Evolutionary conservation across 2,113 vertebrate genomes (phyloP).

Genomic region (Trichechus manatus): DNA sequence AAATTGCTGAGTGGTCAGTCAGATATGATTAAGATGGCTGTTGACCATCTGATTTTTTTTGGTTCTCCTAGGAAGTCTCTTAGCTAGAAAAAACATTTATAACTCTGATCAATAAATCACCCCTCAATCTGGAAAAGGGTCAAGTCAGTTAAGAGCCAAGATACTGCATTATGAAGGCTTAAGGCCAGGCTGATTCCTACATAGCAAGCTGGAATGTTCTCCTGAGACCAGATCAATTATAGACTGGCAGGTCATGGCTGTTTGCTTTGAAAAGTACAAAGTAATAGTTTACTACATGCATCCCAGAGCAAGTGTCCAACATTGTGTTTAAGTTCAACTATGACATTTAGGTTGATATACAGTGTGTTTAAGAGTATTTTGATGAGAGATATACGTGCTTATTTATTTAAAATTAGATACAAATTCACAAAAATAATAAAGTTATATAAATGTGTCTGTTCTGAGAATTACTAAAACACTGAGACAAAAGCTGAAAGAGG

Average conservation of each 20-base stretch:
- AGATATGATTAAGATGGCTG: not conserved
- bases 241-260: not conserved
- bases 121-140: not conserved
- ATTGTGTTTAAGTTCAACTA: not conserved
- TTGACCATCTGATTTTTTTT: not conserved
- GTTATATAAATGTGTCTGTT: not conserved
- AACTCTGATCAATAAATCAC: not conserved
- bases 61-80: not conserved
- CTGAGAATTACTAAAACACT: not conserved
- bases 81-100: constrained; percentile 1
- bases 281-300: not conserved
- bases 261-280: constrained; percentile 4
- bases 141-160: not conserved
- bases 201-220: not conserved
- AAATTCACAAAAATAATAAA: not conserved
- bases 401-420: not conserved
- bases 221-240: not conserved
- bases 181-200: not conserved
- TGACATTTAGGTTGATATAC: not conserved
- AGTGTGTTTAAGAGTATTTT: not conserved
- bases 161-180: not conserved
- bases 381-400: not conserved
- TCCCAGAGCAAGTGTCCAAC: not conserved
- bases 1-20: not conserved
- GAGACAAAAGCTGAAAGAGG: not conserved